phyloP scores from a whole-genome alignment of 2,888 invertebrate species.

The Andrena hattorfiana region DNA sequence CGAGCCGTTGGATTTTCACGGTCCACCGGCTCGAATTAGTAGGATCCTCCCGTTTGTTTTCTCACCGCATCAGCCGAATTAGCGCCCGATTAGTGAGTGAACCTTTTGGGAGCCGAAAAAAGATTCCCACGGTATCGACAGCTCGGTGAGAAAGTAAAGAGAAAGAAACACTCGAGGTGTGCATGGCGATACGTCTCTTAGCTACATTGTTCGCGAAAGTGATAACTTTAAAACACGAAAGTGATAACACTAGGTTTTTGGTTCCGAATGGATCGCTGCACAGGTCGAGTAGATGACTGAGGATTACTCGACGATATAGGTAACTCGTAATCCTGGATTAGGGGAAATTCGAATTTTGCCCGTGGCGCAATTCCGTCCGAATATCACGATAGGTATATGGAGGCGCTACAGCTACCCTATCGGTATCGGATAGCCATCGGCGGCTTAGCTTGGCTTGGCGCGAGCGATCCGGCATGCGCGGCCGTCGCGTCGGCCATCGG shows the following conservation, averaged over 20 bases:
- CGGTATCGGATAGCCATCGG: constrained; percentile 63
- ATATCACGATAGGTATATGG: constrained; percentile 46
- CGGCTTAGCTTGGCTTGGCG: constrained; percentile 29
- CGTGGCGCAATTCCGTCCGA: constrained; percentile 53
- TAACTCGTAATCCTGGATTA: constrained; percentile 54
- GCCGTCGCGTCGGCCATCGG: constrained; percentile 24
- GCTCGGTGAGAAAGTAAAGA: constrained; percentile 61
- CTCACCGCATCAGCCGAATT: constrained; percentile 58
- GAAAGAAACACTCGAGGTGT: constrained; percentile 28
- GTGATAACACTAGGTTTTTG: background rate
- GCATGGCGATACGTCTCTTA: background rate
- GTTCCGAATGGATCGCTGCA: background rate
- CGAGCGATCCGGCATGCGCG: constrained; percentile 75
- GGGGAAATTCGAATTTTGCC: constrained; percentile 59
- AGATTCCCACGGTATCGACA: constrained; percentile 62
- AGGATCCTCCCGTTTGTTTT: constrained; percentile 48
- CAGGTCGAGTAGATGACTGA: background rate
- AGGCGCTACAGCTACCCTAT: constrained; percentile 65
- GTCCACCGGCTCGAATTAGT: constrained; percentile 46
- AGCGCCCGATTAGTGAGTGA: constrained; percentile 64
- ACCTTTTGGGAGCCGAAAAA: constrained; percentile 35
- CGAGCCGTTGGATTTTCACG: constrained; percentile 17
- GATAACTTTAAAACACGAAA: no score
- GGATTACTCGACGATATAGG: constrained; percentile 41
- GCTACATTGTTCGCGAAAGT: background rate